Percentiles rank a stretch among this genome's conserved stretches.
These are phyloP conservation scores for Plagiodera versicolora DNA, from an alignment of 2,888 invertebrate species.

Conservation along the genomic window DNA sequence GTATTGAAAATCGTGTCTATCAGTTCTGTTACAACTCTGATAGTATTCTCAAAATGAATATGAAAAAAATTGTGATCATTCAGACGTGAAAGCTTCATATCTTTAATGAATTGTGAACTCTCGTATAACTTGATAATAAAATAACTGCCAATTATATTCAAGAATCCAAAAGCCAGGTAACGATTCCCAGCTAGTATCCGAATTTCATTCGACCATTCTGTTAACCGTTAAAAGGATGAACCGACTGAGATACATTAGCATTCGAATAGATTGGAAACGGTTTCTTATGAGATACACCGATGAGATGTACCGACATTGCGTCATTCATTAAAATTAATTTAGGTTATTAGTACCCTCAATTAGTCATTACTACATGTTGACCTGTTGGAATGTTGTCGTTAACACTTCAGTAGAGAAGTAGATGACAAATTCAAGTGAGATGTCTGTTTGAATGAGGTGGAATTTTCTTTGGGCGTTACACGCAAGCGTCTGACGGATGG, in stretches of 20 bases:
- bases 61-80: no score
- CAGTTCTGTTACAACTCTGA: no score
- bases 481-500: no score
- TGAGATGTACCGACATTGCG: conserved; percentile 13
- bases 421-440: no score
- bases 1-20: no score
- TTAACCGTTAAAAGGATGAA: not conserved
- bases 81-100: no score
- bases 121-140: no score
- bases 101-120: no score
- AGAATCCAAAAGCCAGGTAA: not conserved
- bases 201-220: not conserved
- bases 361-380: conserved; percentile 31
- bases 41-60: no score
- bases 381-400: conserved; percentile 25
- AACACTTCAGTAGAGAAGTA: not conserved
- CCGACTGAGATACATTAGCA: not conserved
- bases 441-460: no score
- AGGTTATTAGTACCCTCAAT: conserved; percentile 30
- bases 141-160: not conserved
- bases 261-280: not conserved
- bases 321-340: conserved; percentile 25
- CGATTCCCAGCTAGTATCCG: not conserved
- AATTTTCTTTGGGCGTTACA: no score
- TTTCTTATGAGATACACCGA: conserved; percentile 10